Evolutionary conservation across 2,888 invertebrate species (phyloP), one percentile per base, ranked within the genome.

Genomic region (Adela reaumurella): DNA sequence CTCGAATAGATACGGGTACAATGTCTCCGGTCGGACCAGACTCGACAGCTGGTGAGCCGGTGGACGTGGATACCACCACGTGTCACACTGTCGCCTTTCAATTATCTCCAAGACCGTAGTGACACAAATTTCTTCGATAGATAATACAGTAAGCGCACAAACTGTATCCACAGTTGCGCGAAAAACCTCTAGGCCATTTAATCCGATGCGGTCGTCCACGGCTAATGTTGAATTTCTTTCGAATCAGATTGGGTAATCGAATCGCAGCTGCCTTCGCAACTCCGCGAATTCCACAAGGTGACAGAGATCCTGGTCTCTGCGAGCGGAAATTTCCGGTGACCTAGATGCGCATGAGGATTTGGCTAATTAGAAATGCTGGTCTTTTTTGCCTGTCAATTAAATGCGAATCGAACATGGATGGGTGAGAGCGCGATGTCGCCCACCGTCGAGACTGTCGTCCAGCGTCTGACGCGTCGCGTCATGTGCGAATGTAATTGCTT

Each of bases 381-480:
- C 64, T 74, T 77, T 77, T 76, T 78, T 77, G 69, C 55, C 48
- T 69, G 70, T 70, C 69, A 73, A 73, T 73, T 59, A 35, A 8
- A 35, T 8, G 64, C 70, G 67, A 71, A 72, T 68, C 64, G 66
- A 50, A 68, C 66, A 70, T 68, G 61, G 62, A 66, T 65, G 62
- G 65, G 67, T 65, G 71, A 65, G 59, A 77, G 78, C 76, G 78
- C 78, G 78, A 78, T 72, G 70, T 72, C 69, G 68, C 70, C 73
- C 65, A 76, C 76, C 72, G 72, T 74, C 71, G 73, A 68, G 61
- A 62, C 63, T 68, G 65, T 19, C 29, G 35, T 24, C 43, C n/a
- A 18, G 14, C 42, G 42, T 17, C 44, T 19, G 45, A 10, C 19
- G 20, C 16, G 45, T 20, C 44, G 19, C 20, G 45, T n/a, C 14